Evolutionary conservation across 2,888 invertebrate genomes (phyloP).

Genomic region (Aquatica leii): DNA sequence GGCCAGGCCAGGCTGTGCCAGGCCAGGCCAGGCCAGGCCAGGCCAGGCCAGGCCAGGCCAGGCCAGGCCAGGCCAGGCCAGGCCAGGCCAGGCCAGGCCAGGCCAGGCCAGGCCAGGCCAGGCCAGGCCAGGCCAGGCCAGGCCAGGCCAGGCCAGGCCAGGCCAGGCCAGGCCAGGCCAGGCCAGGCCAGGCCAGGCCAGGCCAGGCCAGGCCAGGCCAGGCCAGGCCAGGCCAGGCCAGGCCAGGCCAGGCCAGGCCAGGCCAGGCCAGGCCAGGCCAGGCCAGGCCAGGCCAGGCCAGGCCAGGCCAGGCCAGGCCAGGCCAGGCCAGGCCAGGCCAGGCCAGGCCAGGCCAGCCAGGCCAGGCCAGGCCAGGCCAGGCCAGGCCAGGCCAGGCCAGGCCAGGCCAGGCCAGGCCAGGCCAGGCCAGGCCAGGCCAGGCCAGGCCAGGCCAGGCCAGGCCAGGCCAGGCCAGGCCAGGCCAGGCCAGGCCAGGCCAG

Average conservation of each 20-base stretch:
- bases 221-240: slow-evolving; percentile 6
- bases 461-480: not conserved
- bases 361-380: slow-evolving; percentile 6
- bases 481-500: not conserved
- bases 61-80: slow-evolving; percentile 4
- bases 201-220: slow-evolving; percentile 7
- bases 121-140: slow-evolving; percentile 14
- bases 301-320: not conserved
- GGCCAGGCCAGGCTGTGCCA: not conserved
- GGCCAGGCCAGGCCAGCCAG: not conserved
- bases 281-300: not conserved
- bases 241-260: slow-evolving; percentile 5
- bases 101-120: slow-evolving; percentile 3
- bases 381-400: not conserved
- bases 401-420: slow-evolving; percentile 2
- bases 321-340: not conserved
- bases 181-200: slow-evolving; percentile 7
- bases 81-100: not conserved
- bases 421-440: not conserved
- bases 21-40: not conserved
- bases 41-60: not conserved
- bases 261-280: slow-evolving; percentile 7
- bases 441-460: not conserved
- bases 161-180: not conserved
- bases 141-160: slow-evolving; percentile 13